Evolutionary conservation across 1,140 invertebrate species (phyloP).

Genomic region (Melitaea cinxia): DNA sequence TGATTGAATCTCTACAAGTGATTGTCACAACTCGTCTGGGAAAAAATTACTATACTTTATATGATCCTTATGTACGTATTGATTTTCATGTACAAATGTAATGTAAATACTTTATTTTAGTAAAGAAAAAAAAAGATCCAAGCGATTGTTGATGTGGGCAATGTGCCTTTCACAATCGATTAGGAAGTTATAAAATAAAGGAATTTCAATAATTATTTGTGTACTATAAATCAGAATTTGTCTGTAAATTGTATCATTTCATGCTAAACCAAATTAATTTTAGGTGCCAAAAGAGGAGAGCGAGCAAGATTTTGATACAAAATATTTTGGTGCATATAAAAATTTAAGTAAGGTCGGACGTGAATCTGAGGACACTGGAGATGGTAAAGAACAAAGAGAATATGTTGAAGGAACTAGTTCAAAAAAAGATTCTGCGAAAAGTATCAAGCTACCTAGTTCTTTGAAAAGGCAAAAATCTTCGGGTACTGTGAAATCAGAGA

Average conservation of each 20-base stretch:
- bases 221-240: too few relatives aligned
- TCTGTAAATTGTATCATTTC: too few relatives aligned
- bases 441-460: conserved; percentile 30
- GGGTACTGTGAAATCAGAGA: not conserved
- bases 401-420: not conserved
- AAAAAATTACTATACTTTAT: conserved; percentile 76
- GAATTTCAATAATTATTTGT: too few relatives aligned
- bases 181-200: too few relatives aligned
- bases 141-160: too few relatives aligned
- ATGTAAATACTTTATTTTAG: too few relatives aligned
- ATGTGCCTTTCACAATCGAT: too few relatives aligned
- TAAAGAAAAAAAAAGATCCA: too few relatives aligned
- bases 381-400: conserved; percentile 5
- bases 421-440: conserved; percentile 24
- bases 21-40: conserved; percentile 57
- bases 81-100: too few relatives aligned
- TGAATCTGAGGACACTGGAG: conserved; percentile 16
- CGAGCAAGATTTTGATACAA: conserved; percentile 69
- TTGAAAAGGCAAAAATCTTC: conserved; percentile 28
- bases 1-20: conserved; percentile 84
- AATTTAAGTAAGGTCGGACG: conserved; percentile 44
- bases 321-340: conserved; percentile 68
- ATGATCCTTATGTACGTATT: conserved; percentile 70
- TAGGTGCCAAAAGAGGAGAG: conserved; percentile 63
- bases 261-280: too few relatives aligned